A percentile compares a stretch with the other conserved stretches of the same genome.
Evolutionary conservation across 2,888 invertebrate species (phyloP).

Genomic region (Athalia circularis): DNA sequence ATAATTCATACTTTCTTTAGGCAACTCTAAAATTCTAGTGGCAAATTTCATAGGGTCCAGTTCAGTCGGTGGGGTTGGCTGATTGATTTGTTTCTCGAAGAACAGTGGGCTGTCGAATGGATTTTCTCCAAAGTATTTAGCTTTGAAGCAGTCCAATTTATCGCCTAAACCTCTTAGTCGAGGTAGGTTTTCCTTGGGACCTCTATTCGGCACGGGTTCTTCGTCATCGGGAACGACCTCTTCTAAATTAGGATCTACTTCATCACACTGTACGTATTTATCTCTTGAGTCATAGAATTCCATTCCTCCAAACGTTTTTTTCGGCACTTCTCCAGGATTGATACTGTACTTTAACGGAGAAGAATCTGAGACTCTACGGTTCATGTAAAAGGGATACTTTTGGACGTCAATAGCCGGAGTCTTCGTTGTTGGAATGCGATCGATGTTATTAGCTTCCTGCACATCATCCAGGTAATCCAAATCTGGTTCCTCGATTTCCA

Average conservation of each 20-base stretch:
- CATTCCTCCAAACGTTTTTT: conserved; percentile 80
- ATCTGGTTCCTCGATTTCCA: conserved; percentile 64
- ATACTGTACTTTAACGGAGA: conserved; percentile 83
- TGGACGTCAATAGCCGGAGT: conserved; percentile 54
- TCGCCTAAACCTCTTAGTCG: conserved; percentile 81
- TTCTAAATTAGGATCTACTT: conserved; percentile 67
- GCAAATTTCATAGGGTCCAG: conserved; percentile 60
- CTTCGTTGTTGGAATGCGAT: conserved; percentile 68
- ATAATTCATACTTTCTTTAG: conserved; percentile 58
- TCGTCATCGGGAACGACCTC: conserved; percentile 66
- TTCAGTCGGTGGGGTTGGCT: conserved; percentile 61
- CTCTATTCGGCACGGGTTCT: conserved; percentile 61
- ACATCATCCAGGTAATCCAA: conserved; percentile 61
- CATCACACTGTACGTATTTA: conserved; percentile 68
- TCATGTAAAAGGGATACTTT: conserved; percentile 83
- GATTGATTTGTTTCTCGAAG: conserved; percentile 68
- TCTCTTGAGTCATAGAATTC: conserved; percentile 83
- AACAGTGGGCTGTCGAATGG: conserved; percentile 87
- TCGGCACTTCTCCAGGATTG: conserved; percentile 79
- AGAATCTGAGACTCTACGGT: conserved; percentile 74
- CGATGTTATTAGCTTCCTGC: conserved; percentile 66
- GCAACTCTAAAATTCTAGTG: conserved; percentile 59
- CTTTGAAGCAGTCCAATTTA: conserved; percentile 84
- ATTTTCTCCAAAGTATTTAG: conserved; percentile 84
- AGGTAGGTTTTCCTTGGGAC: conserved; percentile 63